Base-by-base conservation (phyloP, 2,888 invertebrate species). In the Lasioglossum lativentre region DNA sequence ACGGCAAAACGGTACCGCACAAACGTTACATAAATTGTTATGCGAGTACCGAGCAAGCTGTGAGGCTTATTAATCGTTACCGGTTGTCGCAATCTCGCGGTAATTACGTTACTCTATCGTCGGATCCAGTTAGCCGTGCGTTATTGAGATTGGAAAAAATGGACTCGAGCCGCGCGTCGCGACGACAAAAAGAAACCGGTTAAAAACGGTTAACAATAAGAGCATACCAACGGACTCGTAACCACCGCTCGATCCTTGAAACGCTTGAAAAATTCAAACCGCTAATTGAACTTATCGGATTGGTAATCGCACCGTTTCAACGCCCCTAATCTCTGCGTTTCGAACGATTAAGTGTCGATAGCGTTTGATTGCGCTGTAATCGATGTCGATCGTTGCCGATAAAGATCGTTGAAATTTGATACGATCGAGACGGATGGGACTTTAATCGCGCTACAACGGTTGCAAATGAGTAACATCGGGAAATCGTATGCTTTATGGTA, bases 21-120 rank as follows among this genome's bases (percentile, higher is more conserved):
- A 40, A 73, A 42, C 70, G 86, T 89, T 89, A 89, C 77, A 87
- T 89, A 89, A 89, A 88, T 84, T 81, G 72, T 75, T 79, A 78
- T 82, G 75, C 38, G 71, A 71, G 72, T 78, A 52, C 83, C 14
- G 19, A 75, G 74, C 79, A 52, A 77, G n/a, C 78, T 68, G 74
- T 40, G 78, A 70, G 71, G 71, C 72, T 76, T 76, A 83, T 87
- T 89, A 88, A 87, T 70, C 72, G 78, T 63, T 83, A 86, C 79
- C 82, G 81, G 83, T 87, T 78, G 76, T 76, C 71, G 73, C 80
- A 68, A 72, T 72, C 75, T 68, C 71, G 34, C 45, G 38, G 79
- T 86, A 89, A 87, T 87, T 87, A 72, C 63, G 78, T 82, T 82
- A 85, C 30, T 47, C 23, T 82, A 85, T 78, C 78, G 78, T 16